Percentiles rank a stretch among this genome's conserved stretches.
phyloP scores from a whole-genome alignment of 2,797 vertebrate genomes.

The Sebastes matsubarae region DNA sequence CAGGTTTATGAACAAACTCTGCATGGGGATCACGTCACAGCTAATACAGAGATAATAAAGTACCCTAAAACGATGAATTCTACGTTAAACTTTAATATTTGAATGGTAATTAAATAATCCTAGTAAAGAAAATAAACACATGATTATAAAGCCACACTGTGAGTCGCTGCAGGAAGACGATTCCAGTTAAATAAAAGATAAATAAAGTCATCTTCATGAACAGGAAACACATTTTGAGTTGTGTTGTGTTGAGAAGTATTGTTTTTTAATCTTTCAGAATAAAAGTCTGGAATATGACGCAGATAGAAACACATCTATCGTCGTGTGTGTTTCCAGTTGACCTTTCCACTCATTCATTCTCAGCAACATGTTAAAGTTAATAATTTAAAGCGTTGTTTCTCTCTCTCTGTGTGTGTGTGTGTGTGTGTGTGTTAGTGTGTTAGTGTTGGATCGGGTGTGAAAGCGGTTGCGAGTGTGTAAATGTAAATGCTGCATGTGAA shows the following conservation, averaged over 20 bases:
- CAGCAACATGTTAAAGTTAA: not conserved
- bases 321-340: not conserved
- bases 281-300: not conserved
- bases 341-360: not conserved
- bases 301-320: not conserved
- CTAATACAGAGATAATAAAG: not conserved
- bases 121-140: too few relatives aligned
- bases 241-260: not conserved
- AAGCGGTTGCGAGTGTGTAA: not conserved
- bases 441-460: not conserved
- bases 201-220: not conserved
- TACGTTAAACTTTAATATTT: too few relatives aligned
- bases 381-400: not conserved
- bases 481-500: not conserved
- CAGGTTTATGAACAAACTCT: too few relatives aligned
- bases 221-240: not conserved
- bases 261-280: not conserved
- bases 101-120: too few relatives aligned
- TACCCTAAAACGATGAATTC: not conserved
- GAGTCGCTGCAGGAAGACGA: too few relatives aligned
- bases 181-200: too few relatives aligned
- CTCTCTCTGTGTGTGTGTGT: not conserved
- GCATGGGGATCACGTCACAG: fast-evolving
- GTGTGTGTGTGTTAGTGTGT: not conserved
- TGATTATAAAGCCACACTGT: too few relatives aligned